phyloP scores from a whole-genome alignment of 2,888 invertebrate species.

The Machimus atricapillus region DNA sequence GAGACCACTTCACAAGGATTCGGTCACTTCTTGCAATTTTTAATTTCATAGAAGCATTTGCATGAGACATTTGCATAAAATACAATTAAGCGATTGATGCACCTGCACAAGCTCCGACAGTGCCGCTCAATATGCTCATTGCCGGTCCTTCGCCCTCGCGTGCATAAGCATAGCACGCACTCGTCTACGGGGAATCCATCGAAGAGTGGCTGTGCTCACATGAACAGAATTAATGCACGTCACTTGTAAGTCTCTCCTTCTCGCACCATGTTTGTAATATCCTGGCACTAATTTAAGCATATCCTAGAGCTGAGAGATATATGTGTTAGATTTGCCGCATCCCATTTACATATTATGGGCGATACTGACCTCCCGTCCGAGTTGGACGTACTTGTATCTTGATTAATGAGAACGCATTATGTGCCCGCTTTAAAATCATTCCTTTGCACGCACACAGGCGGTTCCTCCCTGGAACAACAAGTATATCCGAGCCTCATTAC shows the following conservation, averaged over 20 bases:
- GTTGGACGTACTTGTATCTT: constrained; percentile 41
- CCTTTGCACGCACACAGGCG: constrained; percentile 42
- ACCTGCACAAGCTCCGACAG: neutral
- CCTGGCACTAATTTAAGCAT: constrained; percentile 47
- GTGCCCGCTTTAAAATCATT: constrained; percentile 43
- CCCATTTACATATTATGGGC: constrained; percentile 45
- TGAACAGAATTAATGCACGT: constrained; percentile 45
- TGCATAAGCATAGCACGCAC: neutral
- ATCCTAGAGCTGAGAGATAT: constrained; percentile 45
- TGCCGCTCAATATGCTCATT: neutral
- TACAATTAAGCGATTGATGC: constrained; percentile 27
- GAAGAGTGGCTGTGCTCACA: constrained; percentile 41
- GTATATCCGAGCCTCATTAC: constrained; percentile 28
- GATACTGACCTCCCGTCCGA: constrained; percentile 17
- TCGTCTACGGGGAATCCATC: neutral
- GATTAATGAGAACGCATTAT: constrained; percentile 47
- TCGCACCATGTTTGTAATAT: constrained; percentile 43
- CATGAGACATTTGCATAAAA: constrained; percentile 38
- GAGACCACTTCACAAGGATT: neutral
- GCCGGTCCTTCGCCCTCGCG: neutral
- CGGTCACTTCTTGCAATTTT: neutral
- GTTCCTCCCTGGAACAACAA: constrained; percentile 8
- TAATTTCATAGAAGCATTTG: neutral
- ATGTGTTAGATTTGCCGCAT: constrained; percentile 47
- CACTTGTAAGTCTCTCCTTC: constrained; percentile 40